Conservation (phyloP, 2,888 invertebrate genomes). For the Saturnia japonica region DNA sequence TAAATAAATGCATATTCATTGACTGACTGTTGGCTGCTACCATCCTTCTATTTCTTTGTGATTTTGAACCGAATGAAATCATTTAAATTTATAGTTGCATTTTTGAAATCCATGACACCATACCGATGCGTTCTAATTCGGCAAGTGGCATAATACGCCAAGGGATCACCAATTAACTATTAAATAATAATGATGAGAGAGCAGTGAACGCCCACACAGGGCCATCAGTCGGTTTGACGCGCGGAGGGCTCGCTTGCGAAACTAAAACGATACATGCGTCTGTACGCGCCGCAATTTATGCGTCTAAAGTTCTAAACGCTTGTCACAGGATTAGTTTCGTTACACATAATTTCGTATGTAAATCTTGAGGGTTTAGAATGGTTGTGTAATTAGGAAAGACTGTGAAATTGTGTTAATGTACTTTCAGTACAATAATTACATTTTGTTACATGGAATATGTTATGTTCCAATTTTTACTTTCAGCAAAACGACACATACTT, state of each 20-base stretch:
- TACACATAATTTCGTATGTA: neutral
- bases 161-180: constrained; percentile 58
- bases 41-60: neutral
- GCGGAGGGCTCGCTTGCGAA: constrained; percentile 22
- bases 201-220: constrained; percentile 33
- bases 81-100: neutral
- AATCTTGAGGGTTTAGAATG: neutral
- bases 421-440: neutral
- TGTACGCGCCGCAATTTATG: constrained; percentile 4
- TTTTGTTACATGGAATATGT: too few relatives aligned
- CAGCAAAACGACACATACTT: too few relatives aligned
- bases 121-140: constrained; percentile 33
- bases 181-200: constrained; percentile 46
- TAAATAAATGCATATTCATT: constrained; percentile 19
- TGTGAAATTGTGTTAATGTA: neutral
- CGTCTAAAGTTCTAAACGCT: neutral
- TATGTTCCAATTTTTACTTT: too few relatives aligned
- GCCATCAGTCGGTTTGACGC: constrained; percentile 8
- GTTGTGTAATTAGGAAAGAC: neutral
- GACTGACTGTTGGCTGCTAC: neutral
- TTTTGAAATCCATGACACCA: constrained; percentile 12
- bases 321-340: constrained; percentile 9
- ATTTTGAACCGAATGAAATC: neutral
- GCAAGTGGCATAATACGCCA: constrained; percentile 49
- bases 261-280: neutral